Evolutionary conservation across 2,113 vertebrate genomes (phyloP).

Genomic region (Myodes glareolus): DNA sequence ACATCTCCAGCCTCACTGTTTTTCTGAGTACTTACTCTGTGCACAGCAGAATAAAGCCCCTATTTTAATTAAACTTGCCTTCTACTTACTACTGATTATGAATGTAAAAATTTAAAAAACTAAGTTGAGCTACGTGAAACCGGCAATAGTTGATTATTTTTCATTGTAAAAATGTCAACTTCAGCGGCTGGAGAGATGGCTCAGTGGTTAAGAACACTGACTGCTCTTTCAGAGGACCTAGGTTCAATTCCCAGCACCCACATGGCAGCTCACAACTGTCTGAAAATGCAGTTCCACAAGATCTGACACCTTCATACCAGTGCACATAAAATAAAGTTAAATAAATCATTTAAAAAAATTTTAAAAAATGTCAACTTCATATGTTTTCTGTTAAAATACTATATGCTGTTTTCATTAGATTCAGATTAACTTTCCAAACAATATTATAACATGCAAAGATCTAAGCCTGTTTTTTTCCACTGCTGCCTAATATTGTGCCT

Average conservation of each 20-base stretch:
- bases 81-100: not conserved
- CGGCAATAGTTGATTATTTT: conserved; percentile 16
- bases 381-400: not conserved
- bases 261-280: no score
- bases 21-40: not conserved
- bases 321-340: no score
- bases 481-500: not conserved
- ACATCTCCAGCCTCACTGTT: not conserved
- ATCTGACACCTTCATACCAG: no score
- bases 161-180: conserved; percentile 29
- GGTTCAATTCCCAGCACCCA: no score
- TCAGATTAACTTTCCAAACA: conserved; percentile 48
- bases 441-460: not conserved
- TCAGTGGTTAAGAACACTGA: no score
- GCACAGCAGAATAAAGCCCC: not conserved
- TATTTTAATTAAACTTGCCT: not conserved
- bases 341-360: no score
- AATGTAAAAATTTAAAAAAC: not conserved
- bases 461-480: not conserved
- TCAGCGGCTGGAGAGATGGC: no score
- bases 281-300: no score
- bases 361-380: conserved; percentile 48
- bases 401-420: conserved; percentile 6
- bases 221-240: no score
- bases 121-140: not conserved